These are phyloP conservation scores for Hybos culiciformis DNA, from an alignment of 2,888 invertebrate species.

Conservation along the genomic window DNA sequence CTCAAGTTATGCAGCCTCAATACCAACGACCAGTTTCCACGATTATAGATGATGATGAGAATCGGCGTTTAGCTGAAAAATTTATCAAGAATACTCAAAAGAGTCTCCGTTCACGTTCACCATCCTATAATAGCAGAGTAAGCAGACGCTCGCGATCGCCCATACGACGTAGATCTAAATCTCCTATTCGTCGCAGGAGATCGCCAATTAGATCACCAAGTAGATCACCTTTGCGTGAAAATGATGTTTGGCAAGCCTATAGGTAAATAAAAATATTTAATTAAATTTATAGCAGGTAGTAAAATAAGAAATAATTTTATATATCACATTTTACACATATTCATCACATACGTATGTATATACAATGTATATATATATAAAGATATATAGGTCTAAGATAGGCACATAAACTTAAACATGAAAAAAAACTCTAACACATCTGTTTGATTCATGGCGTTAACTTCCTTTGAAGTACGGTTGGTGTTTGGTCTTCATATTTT, in stretches of 20 bases:
- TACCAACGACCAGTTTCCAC: slow-evolving; percentile 1
- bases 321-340: no score
- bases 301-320: no score
- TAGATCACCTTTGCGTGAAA: slow-evolving; percentile 23
- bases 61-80: slow-evolving; percentile 28
- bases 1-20: no score
- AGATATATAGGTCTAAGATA: no score
- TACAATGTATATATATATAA: no score
- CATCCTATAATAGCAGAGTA: slow-evolving; percentile 1
- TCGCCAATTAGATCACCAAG: slow-evolving; percentile 18
- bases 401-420: no score
- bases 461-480: no score
- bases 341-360: no score
- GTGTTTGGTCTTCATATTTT: no score
- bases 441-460: no score
- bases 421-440: no score
- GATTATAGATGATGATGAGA: slow-evolving; percentile 25
- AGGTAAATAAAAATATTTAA: slow-evolving; percentile 12
- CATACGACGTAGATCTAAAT: slow-evolving; percentile 12
- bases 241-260: slow-evolving; percentile 30
- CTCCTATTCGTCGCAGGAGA: slow-evolving; percentile 3
- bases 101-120: slow-evolving; percentile 5
- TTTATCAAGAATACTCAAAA: slow-evolving; percentile 23
- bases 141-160: slow-evolving; percentile 12
- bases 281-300: no score